Base-by-base conservation (phyloP, 1,140 invertebrate species). In the Chelonus insularis region DNA sequence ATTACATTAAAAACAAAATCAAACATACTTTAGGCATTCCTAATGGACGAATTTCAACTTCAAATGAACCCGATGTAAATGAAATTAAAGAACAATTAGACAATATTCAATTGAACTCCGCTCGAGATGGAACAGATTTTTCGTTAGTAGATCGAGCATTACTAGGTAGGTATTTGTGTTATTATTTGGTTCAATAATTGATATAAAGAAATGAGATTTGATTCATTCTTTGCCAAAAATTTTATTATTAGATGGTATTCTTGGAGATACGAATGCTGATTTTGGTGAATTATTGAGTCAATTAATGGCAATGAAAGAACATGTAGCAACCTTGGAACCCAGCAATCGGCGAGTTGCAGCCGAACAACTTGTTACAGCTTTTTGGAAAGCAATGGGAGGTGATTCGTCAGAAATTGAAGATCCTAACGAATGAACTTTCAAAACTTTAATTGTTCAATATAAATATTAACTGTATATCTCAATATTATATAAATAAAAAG, bases 321-420 rank as follows among this genome's bases (percentile, higher is more conserved):
- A 86, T 77, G 86, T 89, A 9, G 79, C 84, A 59, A 82, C 78
- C 11, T 69, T 93, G 62, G 85, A 87, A 18, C 75, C 77, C 8
- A 84, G 85, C 43, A 83, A 91, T 72, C 84, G 89, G 60, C 86
- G 87, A 74, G 82, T 83, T 57, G 89, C 87, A 77, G 91, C 91
- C 12, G 90, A 93, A 76, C 84, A 91, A 80, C 84, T 92, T 68
- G 90, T 91, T 0, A 84, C 88, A 59, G 87, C 88, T 20, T 93
- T 93, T 75, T 92, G 89, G 90, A 86, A 85, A 71, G 88, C 89
- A 1, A 88, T 92, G 65, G 89, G 89, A 29, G 90, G 89, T 37
- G 87, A 90, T 78, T 85, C 88, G 43, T 86, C 89, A 63, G 91
- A 92, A 80, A 80, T 90, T 50, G 79, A 82, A 36, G 80, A 81